Percentiles rank a stretch among this genome's conserved stretches.
Conservation (phyloP, 1,140 invertebrate species). For the Euborellia annulipes region DNA sequence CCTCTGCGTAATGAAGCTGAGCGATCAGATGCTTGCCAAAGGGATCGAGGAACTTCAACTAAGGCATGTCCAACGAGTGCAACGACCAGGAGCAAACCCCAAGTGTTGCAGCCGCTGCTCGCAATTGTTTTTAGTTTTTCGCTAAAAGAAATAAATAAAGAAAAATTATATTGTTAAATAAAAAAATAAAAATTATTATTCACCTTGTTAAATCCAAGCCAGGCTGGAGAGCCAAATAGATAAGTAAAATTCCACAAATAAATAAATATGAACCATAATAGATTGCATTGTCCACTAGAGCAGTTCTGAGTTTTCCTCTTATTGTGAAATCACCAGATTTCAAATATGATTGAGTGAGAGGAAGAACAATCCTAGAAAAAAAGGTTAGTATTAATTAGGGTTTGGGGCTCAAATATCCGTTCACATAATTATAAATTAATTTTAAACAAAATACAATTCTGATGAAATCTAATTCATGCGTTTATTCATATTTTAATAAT, state of each 20-base stretch:
- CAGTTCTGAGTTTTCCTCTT: slow-evolving; percentile 85
- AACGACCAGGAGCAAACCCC: slow-evolving; percentile 84
- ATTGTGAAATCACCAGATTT: slow-evolving; percentile 96
- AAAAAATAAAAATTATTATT: slow-evolving; percentile 14
- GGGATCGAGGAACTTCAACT: slow-evolving; percentile 80
- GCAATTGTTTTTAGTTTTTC: slow-evolving; percentile 90
- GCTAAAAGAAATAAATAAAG: slow-evolving; percentile 32
- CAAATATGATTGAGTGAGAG: slow-evolving; percentile 97
- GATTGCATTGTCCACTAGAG: slow-evolving; percentile 91
- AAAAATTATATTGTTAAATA: background rate
- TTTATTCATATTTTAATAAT: too few relatives aligned
- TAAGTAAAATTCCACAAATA: slow-evolving; percentile 85
- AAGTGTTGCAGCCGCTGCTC: slow-evolving; percentile 97
- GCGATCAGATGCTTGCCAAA: slow-evolving; percentile 53
- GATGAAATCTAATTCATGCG: too few relatives aligned
- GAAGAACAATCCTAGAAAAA: slow-evolving; percentile 72
- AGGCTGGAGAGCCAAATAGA: slow-evolving; percentile 86
- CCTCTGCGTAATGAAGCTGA: too few relatives aligned
- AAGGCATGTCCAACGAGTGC: slow-evolving; percentile 76
- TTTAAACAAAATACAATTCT: too few relatives aligned
- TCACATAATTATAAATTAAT: too few relatives aligned
- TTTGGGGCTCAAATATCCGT: too few relatives aligned
- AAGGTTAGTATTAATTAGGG: too few relatives aligned
- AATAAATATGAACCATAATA: slow-evolving; percentile 96
- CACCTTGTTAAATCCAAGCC: slow-evolving; percentile 79